phyloP scores from a whole-genome alignment of 2,113 vertebrate genomes.

The Morone chrysops region DNA sequence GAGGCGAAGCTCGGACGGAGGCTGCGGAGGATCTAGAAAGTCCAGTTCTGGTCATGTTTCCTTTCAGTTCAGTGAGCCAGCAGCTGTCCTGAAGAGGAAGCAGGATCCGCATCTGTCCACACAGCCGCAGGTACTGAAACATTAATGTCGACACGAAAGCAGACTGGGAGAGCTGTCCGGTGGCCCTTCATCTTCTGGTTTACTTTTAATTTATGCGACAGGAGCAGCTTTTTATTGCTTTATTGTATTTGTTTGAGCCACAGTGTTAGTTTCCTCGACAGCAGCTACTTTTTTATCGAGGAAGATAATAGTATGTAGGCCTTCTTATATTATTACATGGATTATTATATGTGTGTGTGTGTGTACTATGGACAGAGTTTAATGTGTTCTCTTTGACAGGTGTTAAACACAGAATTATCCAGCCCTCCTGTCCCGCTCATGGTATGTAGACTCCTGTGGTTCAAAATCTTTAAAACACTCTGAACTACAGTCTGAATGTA shows the following conservation, averaged over 20 bases:
- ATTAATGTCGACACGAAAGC: slow-evolving; percentile 6
- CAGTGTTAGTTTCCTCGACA: neutral
- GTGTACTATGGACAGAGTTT: no score
- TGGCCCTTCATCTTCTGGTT: neutral
- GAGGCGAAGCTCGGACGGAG: neutral
- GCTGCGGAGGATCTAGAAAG: neutral
- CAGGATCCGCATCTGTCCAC: neutral
- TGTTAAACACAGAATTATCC: neutral
- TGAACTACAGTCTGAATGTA: no score
- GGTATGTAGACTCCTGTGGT: slow-evolving; percentile 37
- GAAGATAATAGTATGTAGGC: neutral
- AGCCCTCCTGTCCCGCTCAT: slow-evolving; percentile 28
- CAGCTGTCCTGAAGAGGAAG: neutral
- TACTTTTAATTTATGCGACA: slow-evolving; percentile 13
- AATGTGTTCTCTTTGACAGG: slow-evolving; percentile 11
- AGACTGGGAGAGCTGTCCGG: neutral
- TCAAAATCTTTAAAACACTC: no score
- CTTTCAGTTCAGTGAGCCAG: neutral
- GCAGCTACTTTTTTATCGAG: neutral
- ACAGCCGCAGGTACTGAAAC: slow-evolving; percentile 53
- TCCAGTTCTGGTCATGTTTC: neutral
- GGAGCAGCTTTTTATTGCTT: neutral
- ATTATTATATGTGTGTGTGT: no score
- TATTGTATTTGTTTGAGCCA: neutral
- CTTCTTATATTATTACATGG: no score